Percentiles rank a stretch among this genome's conserved stretches.
Conservation (phyloP, 2,888 invertebrate genomes). For the Osedax fenrisi region DNA sequence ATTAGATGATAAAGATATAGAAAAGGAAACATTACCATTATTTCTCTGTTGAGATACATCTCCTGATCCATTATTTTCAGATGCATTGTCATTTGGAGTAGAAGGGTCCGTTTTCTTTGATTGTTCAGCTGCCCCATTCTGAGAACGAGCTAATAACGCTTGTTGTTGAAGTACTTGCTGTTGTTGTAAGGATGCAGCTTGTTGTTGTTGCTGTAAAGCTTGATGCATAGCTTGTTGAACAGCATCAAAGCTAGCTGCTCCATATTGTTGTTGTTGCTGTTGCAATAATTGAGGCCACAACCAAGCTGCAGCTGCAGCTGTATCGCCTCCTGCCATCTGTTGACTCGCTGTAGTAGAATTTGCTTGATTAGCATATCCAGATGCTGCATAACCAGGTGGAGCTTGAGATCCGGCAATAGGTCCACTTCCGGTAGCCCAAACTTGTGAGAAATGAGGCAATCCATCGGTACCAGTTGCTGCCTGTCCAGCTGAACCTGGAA, state of each 20-base stretch:
- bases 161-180: conserved; percentile 12
- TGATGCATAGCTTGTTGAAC: conserved; percentile 17
- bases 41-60: not conserved
- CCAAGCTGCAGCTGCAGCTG: not conserved
- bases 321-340: not conserved
- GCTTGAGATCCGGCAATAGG: not conserved
- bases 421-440: conserved; percentile 27
- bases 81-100: not conserved
- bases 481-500: conserved; percentile 5
- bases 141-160: not conserved
- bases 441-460: conserved; percentile 28
- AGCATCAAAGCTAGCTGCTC: not conserved
- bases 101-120: not conserved
- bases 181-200: conserved; percentile 2
- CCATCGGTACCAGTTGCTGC: conserved; percentile 17
- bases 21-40: not conserved
- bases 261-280: conserved; percentile 23
- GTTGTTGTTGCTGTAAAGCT: conserved; percentile 5
- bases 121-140: conserved; percentile 4
- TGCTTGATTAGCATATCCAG: not conserved
- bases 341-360: not conserved
- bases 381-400: not conserved
- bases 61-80: not conserved
- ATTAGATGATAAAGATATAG: not conserved
- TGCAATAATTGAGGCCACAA: conserved; percentile 20